These are phyloP conservation scores for Elegia similella DNA, from an alignment of 2,888 invertebrate genomes.

Conservation along the genomic window DNA sequence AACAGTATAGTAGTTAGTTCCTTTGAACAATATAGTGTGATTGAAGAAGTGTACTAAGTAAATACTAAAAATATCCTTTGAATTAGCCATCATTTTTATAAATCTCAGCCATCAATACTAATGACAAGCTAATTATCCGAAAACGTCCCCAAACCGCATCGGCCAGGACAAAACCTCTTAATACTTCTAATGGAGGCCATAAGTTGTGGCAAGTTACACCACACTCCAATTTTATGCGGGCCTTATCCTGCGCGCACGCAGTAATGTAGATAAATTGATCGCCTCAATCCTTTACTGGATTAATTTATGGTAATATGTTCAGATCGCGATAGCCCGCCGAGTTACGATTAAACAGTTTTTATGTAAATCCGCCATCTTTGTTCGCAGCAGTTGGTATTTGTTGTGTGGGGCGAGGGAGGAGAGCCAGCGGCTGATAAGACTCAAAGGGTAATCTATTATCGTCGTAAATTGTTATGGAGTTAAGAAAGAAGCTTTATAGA, in stretches of 20 bases:
- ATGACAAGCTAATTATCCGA: constrained; percentile 14
- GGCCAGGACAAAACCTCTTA: constrained; percentile 18
- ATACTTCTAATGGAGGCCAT: constrained; percentile 51
- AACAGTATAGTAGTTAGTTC: too few species aligned
- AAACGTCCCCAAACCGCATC: constrained; percentile 9
- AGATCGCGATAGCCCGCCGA: constrained; percentile 64
- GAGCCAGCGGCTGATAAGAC: constrained; percentile 11
- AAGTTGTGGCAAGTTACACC: constrained; percentile 45
- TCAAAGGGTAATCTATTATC: background rate
- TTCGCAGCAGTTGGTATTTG: constrained; percentile 58
- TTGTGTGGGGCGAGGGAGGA: constrained; percentile 27
- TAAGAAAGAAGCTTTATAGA: background rate
- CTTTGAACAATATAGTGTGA: too few species aligned
- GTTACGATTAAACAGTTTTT: constrained; percentile 77
- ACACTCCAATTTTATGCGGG: constrained; percentile 23
- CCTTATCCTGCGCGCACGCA: constrained; percentile 53
- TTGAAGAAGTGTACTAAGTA: background rate
- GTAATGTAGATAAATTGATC: constrained; percentile 67
- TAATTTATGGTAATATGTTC: constrained; percentile 71
- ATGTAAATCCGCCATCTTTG: constrained; percentile 74
- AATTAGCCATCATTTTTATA: background rate
- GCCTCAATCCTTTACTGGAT: constrained; percentile 65
- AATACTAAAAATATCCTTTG: background rate
- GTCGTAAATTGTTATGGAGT: background rate
- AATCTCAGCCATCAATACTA: constrained; percentile 6